These are phyloP conservation scores for Dysidea cf. avara DNA, from an alignment of 37 sponge, comb jelly and placozoan genomes.

Conservation along the genomic window DNA sequence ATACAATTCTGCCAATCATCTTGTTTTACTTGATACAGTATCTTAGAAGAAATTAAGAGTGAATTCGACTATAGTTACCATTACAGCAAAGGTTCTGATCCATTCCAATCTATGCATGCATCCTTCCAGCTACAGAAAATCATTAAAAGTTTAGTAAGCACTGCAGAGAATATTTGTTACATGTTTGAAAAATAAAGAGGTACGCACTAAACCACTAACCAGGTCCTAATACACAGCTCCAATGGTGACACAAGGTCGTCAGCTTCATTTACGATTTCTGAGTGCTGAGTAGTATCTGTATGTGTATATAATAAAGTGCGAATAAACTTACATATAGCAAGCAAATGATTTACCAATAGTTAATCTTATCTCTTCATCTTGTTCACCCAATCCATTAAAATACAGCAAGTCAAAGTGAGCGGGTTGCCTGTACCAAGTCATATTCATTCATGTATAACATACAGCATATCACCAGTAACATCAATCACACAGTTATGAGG, in stretches of 20 bases:
- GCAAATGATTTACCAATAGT: constrained; percentile 56
- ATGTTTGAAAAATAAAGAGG: too few species aligned
- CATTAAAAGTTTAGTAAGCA: not conserved
- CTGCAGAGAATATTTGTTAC: too few species aligned
- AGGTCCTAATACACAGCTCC: constrained; percentile 81
- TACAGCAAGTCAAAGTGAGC: constrained; percentile 69
- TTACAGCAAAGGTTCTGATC: constrained; percentile 75
- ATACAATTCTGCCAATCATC: too few species aligned
- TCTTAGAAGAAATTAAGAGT: too few species aligned
- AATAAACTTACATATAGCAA: too few species aligned
- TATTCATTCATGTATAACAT: too few species aligned
- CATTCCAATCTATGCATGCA: constrained; percentile 78
- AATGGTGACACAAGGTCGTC: constrained; percentile 70
- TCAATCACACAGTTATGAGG: too few species aligned
- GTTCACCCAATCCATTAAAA: constrained; percentile 76
- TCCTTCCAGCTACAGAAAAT: constrained; percentile 78
- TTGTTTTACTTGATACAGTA: too few species aligned
- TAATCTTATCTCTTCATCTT: constrained; percentile 67
- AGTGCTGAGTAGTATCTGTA: not conserved
- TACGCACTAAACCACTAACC: constrained; percentile 11
- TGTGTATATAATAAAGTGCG: not conserved
- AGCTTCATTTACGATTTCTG: not conserved
- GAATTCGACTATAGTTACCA: too few species aligned
- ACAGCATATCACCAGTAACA: too few species aligned
- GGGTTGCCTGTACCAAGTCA: too few species aligned